Evolutionary conservation across 2,113 vertebrate species (phyloP), one percentile per base, ranked within the genome.

Genomic region (Sarotherodon lohbergeri): DNA sequence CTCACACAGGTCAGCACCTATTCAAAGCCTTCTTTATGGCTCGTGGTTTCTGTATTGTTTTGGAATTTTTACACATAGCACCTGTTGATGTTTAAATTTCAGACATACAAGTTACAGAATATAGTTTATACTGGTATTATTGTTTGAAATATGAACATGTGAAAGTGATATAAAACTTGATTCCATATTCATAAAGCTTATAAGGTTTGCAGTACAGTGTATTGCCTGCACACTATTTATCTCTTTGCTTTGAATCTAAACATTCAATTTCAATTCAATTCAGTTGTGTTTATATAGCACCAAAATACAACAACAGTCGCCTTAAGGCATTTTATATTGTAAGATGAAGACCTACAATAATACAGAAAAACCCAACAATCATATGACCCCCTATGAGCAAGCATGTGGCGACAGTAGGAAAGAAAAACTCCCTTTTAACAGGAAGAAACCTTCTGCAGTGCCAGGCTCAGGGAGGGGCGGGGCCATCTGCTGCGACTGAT

Each of bases 401-500:
- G 19, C 32, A 6, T 10, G 32, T 63, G 59, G 32, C 5, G 1
- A 63, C 17, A 1, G 59, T 36, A 36, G 59, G 32, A 63, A 63
- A 7, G 32, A 63, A 63, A 63, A 63, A 12, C 59, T 1, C 59
- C 32, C 32, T 63, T 36, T 63, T 63, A 63, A 36, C 59, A 63
- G 59, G 32, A 63, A 63, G 5, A 63, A 63, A 11, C 4, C 2
- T 63, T 63, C 59, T 36, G 59, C 29, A 61, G 57, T 19, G 16
- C 29, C 29, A 17, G 57, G 57, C 17, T 36, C 59, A 7, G 59
- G 59, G 22, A 11, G 17, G 59, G 59, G 9, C 9, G 17, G 32
- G 9, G 17, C 32, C 32, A 63, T 63, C 59, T 63, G 32, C 57
- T 61, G 29, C 0, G 0, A 4, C 0, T 0, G 29, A 17, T 0